Conservation (phyloP, 2,797 vertebrate genomes). For the Ambastaia sidthimunki region DNA sequence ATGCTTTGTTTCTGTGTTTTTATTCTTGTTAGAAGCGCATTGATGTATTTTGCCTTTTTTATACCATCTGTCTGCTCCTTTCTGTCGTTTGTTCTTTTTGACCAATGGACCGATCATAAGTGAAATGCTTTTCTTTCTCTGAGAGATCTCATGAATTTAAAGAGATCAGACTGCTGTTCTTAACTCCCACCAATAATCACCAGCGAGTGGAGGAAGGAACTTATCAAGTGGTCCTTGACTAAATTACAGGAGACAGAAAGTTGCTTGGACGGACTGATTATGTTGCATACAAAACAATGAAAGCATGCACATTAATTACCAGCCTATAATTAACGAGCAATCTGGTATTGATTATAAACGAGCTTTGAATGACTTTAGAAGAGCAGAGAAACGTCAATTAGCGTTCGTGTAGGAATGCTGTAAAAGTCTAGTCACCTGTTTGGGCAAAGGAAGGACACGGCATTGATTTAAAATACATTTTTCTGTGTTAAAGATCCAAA, state of each 20-base stretch:
- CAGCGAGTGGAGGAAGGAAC: conserved; percentile 28
- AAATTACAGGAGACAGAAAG: conserved; percentile 23
- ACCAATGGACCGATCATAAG: conserved; percentile 20
- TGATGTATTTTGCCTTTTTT: conserved; percentile 30
- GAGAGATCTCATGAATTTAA: conserved; percentile 33
- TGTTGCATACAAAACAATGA: conserved; percentile 1
- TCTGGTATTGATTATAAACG: neutral
- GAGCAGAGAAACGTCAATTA: conserved; percentile 2
- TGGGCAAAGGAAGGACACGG: conserved; percentile 75
- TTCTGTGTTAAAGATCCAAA: conserved; percentile 77
- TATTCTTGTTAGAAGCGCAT: conserved; percentile 3
- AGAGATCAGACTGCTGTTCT: conserved; percentile 21
- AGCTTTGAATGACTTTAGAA: neutral
- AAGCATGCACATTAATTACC: conserved; percentile 15
- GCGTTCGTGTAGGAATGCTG: conserved; percentile 15
- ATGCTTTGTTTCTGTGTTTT: conserved; percentile 14
- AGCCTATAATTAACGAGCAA: conserved; percentile 12
- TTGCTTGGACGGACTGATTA: conserved; percentile 10
- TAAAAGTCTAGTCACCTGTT: conserved; percentile 61
- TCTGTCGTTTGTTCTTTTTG: conserved; percentile 5
- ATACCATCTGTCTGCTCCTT: conserved; percentile 40
- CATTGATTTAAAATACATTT: conserved; percentile 80
- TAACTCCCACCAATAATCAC: conserved; percentile 37
- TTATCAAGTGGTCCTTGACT: conserved; percentile 28
- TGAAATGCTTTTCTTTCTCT: conserved; percentile 27